phyloP scores from a whole-genome alignment of 2,888 invertebrate genomes.

The Sympetrum striolatum region DNA sequence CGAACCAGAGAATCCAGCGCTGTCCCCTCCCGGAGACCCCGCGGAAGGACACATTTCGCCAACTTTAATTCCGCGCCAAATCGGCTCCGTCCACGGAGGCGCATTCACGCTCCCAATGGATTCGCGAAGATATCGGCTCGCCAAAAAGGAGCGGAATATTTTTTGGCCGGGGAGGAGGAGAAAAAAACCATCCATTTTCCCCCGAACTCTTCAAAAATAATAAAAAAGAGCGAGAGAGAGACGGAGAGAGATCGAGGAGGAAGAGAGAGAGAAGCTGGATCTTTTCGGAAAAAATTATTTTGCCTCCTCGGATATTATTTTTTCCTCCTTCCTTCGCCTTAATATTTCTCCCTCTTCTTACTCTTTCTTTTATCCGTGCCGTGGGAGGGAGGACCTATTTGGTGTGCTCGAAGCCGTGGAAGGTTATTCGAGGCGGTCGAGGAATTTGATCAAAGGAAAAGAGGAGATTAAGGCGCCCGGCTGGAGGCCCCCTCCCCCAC shows the following conservation, averaged over 20 bases:
- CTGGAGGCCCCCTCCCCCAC: background rate
- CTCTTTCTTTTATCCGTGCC: background rate
- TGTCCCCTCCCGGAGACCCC: background rate
- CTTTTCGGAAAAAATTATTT: background rate
- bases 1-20: background rate
- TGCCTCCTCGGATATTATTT: background rate
- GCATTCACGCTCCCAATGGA: slow-evolving; percentile 36
- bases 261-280: slow-evolving; percentile 4
- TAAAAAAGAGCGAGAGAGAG: background rate
- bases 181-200: slow-evolving; percentile 17
- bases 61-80: slow-evolving; percentile 23
- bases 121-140: slow-evolving; percentile 39
- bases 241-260: background rate
- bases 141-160: background rate
- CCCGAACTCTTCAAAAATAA: slow-evolving; percentile 11
- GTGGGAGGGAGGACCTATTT: slow-evolving; percentile 12
- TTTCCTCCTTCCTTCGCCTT: background rate
- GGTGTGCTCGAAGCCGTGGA: slow-evolving; percentile 17
- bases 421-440: slow-evolving; percentile 40
- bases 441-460: slow-evolving; percentile 42
- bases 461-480: slow-evolving; percentile 36
- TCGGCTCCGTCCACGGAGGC: background rate
- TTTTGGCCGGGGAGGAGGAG: background rate
- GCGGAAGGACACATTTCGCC: background rate
- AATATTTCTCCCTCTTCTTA: background rate